phyloP scores from a whole-genome alignment of 2,113 vertebrate genomes.

The Phalacrocorax pelagicus region DNA sequence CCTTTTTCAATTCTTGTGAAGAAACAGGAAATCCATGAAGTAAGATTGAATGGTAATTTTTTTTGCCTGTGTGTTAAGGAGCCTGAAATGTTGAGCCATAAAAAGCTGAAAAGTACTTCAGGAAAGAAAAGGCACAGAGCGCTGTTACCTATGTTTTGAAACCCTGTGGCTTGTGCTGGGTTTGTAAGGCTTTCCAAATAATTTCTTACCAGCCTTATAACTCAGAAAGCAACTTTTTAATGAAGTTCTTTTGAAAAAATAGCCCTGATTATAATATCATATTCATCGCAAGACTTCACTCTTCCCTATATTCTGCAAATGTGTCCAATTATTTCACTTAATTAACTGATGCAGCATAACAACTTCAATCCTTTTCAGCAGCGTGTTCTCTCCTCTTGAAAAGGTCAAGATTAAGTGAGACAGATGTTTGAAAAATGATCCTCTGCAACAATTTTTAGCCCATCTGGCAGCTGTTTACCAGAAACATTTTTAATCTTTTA shows the following conservation, averaged over 20 bases:
- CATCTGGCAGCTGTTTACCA: neutral
- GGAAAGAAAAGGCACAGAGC: neutral
- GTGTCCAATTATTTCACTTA: neutral
- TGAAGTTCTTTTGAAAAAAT: neutral
- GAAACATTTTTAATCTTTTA: neutral
- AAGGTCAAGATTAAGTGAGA: neutral
- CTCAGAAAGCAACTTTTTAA: neutral
- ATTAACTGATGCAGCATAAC: neutral
- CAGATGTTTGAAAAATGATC: neutral
- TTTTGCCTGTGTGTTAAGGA: neutral
- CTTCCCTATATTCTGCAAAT: neutral
- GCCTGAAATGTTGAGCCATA: neutral
- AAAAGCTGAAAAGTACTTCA: neutral
- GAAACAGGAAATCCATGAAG: neutral
- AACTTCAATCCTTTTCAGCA: neutral
- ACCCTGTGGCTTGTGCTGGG: neutral
- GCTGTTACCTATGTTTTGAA: neutral
- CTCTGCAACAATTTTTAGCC: neutral
- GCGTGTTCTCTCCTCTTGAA: neutral
- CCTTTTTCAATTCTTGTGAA: neutral
- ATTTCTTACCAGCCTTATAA: neutral
- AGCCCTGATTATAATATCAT: neutral
- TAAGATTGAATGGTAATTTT: neutral
- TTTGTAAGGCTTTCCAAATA: neutral
- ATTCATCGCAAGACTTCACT: neutral